Evolutionary conservation across 1,140 invertebrate genomes (phyloP), one percentile per base, ranked within the genome.

Genomic region (Lucilia sericata): DNA sequence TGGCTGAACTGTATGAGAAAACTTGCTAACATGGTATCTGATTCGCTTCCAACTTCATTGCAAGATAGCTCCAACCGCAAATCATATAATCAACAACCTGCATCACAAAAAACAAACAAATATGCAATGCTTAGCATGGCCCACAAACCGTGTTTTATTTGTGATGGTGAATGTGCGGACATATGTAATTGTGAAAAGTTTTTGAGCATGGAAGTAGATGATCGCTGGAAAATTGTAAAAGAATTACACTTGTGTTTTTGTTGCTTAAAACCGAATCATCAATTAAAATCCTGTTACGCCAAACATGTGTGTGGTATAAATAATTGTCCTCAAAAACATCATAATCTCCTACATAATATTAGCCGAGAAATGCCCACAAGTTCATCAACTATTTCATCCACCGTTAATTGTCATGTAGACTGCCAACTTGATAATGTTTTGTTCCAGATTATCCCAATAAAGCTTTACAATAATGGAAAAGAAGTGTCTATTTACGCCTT

Each of bases 361-460:
- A 21, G 19, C n/a, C 65, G 25, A 21, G 25, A 21, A 74, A 3
- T 21, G 10, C 14, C 10, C 17, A 8, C 42, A 10, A 8, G 42
- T 42, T 42, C 42, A 42, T 42, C 42, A 8, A 42, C 42, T 42
- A 42, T 21, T 74, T n/a, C n/a, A n/a, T n/a, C 25, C 14, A 5
- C 7, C 25, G 65, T 19, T 19, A 74, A 21, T 21, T 74, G 65
- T 74, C 65, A 74, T 74, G 65, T 74, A 21, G 65, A 21, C n/a
- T 10, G n/a, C 5, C 17, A 74, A 10, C 2, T 10, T 30, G 34
- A 17, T 13, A 8, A 12, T 78, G 17, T 85, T 83, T 13, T 88
- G 76, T 10, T 88, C 36, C 34, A 83, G 51, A 75, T 83, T 5
- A 30, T 76, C 4, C 70, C 74, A 30, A 36, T 83, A 21, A 51